Conservation (phyloP, 2,888 invertebrate genomes). For the Chrysolina oricalcia region DNA sequence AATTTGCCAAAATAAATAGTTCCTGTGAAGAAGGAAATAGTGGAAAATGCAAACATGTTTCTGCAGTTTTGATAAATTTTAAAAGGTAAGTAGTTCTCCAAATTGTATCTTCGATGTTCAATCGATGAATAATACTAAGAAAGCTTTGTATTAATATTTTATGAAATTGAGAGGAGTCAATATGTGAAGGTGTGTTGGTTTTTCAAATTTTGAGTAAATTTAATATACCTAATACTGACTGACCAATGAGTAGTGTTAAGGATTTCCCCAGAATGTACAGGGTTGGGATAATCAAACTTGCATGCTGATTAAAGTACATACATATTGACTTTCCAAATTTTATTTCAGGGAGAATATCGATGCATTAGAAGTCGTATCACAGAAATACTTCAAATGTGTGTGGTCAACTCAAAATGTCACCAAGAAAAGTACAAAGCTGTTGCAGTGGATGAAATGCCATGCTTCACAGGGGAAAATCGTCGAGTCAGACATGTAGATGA, state of each 20-base stretch:
- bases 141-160: too few species aligned
- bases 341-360: slow-evolving; percentile 15
- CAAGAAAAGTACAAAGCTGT: slow-evolving; percentile 21
- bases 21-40: not conserved
- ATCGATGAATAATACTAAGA: too few species aligned
- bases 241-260: too few species aligned
- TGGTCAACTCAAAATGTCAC: slow-evolving; percentile 1
- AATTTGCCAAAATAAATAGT: not conserved
- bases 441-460: not conserved
- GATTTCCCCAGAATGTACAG: too few species aligned
- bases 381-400: slow-evolving; percentile 20
- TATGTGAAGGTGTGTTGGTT: too few species aligned
- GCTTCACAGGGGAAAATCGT: not conserved
- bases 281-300: not conserved
- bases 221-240: too few species aligned
- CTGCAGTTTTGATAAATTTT: not conserved
- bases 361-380: not conserved
- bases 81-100: not conserved
- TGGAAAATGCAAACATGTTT: slow-evolving; percentile 5
- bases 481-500: not conserved
- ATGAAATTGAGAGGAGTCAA: too few species aligned
- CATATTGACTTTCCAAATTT: not conserved
- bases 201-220: too few species aligned
- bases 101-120: not conserved
- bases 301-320: not conserved